A percentile compares a stretch with the other conserved stretches of the same genome.
Evolutionary conservation across 2,797 vertebrate species (phyloP).

Genomic region (Galagoides demidoff): DNA sequence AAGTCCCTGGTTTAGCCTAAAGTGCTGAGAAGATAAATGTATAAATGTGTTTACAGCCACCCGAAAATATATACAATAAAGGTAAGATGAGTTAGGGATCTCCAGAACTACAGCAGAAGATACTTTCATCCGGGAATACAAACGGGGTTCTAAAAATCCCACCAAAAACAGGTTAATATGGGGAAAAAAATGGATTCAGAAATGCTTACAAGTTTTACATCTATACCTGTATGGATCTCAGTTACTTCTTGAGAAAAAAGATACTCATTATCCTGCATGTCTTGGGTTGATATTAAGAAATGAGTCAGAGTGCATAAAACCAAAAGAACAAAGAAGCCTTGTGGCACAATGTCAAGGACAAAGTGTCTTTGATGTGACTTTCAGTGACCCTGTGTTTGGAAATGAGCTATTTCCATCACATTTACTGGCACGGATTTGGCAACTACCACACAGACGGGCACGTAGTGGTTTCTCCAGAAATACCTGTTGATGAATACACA

Average conservation of each 20-base stretch:
- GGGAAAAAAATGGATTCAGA: neutral
- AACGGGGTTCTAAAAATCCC: neutral
- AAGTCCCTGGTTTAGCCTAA: neutral
- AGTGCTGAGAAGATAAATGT: neutral
- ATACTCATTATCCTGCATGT: neutral
- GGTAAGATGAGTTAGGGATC: neutral
- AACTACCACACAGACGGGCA: neutral
- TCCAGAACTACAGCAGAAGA: neutral
- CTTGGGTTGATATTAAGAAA: neutral
- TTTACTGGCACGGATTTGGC: neutral
- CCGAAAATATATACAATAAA: neutral
- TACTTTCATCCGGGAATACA: neutral
- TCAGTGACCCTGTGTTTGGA: neutral
- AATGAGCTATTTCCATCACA: neutral
- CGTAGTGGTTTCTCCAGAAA: neutral
- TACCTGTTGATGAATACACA: neutral
- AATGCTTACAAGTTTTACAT: neutral
- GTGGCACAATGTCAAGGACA: neutral
- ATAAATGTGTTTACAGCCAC: neutral
- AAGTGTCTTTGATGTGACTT: neutral
- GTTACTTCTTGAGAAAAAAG: neutral
- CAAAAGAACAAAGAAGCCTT: constrained; percentile 35
- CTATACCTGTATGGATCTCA: neutral
- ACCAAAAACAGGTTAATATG: neutral
- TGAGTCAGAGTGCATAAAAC: neutral